Conservation (phyloP, 2,113 vertebrate genomes). For the Cromileptes altivelis region DNA sequence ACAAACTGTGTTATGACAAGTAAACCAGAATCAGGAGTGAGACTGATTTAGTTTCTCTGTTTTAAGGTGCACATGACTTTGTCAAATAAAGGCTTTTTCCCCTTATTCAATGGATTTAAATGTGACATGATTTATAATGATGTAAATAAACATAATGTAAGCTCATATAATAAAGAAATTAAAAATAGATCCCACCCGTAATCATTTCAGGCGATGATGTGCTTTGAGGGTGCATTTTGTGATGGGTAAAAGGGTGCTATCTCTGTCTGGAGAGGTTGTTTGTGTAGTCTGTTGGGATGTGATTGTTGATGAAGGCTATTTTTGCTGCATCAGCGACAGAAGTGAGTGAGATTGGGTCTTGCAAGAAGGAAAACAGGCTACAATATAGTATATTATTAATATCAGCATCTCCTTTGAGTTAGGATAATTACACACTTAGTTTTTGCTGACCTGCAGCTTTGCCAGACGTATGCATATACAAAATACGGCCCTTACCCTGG, state of each 20-base stretch:
- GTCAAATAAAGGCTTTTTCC: not conserved
- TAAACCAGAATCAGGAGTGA: not conserved
- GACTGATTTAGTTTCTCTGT: not conserved
- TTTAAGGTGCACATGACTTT: not conserved
- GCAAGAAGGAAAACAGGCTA: not conserved
- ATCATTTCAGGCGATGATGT: not conserved
- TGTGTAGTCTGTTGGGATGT: slow-evolving; percentile 2
- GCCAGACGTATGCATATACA: not conserved
- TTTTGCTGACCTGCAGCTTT: slow-evolving; percentile 35
- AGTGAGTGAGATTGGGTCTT: slow-evolving; percentile 7
- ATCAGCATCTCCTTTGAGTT: slow-evolving; percentile 22
- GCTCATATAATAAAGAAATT: not conserved
- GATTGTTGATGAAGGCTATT: not conserved
- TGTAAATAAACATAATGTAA: not conserved
- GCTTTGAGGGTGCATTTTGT: not conserved
- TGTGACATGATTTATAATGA: not conserved
- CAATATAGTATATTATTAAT: slow-evolving; percentile 25
- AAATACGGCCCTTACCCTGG: not conserved
- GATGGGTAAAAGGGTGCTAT: not conserved
- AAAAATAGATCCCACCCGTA: too few relatives aligned
- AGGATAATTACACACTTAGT: slow-evolving; percentile 16
- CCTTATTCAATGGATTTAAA: not conserved
- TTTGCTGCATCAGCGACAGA: slow-evolving; percentile 25
- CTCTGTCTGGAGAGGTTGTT: not conserved
- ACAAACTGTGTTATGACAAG: not conserved